Conservation (phyloP, 2,888 invertebrate genomes). For the Entomobrya multifasciata region DNA sequence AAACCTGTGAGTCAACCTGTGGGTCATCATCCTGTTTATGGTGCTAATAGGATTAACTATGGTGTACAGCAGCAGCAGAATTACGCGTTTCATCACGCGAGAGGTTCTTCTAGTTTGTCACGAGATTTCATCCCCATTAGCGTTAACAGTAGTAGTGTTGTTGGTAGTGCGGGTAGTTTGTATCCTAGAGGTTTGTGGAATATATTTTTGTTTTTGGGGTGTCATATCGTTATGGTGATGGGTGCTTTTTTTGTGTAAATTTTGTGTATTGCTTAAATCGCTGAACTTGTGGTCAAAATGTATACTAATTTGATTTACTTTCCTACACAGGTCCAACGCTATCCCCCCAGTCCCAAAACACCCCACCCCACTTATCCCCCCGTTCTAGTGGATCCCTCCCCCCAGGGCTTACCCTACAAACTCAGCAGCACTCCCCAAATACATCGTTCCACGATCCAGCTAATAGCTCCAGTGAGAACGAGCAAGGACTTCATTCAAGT, state of each 20-base stretch:
- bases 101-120: slow-evolving; percentile 9
- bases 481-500: slow-evolving; percentile 22
- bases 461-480: slow-evolving; percentile 43
- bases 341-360: not conserved
- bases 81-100: not conserved
- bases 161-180: not conserved
- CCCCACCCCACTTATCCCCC: not conserved
- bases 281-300: not conserved
- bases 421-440: slow-evolving; percentile 26
- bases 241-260: not conserved
- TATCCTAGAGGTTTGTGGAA: slow-evolving; percentile 51
- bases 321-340: not conserved
- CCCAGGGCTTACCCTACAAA: not conserved
- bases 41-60: slow-evolving; percentile 10
- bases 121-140: slow-evolving; percentile 55
- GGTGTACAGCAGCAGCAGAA: not conserved
- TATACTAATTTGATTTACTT: no score
- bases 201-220: slow-evolving; percentile 10
- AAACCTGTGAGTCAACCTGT: not conserved
- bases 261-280: not conserved
- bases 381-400: slow-evolving; percentile 49
- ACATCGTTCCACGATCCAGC: slow-evolving; percentile 7
- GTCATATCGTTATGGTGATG: not conserved
- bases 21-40: not conserved
- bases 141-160: slow-evolving; percentile 8